Percentiles rank a stretch among this genome's conserved stretches.
phyloP scores from a whole-genome alignment of 2,113 vertebrate species.

The Neolamprologus devosi region DNA sequence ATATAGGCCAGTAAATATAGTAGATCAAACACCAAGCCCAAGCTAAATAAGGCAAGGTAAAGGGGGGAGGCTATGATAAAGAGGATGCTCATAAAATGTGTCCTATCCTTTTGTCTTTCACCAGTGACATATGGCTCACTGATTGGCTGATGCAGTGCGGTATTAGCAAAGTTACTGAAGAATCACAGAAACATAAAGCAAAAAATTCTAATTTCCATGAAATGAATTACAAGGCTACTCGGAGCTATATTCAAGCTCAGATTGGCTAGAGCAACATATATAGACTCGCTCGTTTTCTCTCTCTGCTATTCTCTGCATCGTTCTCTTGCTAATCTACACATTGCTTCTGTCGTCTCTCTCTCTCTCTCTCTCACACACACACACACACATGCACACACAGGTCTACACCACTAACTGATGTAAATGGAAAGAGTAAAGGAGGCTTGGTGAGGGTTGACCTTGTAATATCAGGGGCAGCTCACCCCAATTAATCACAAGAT shows the following conservation, averaged over 20 bases:
- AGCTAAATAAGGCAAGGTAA: background rate
- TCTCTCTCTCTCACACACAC: rapidly evolving
- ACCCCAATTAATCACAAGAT: constrained; percentile 92
- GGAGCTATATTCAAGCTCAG: constrained; percentile 72
- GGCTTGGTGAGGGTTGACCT: constrained; percentile 81
- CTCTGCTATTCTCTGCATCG: background rate
- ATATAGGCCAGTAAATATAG: background rate
- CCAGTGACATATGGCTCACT: constrained; percentile 1
- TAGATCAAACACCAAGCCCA: background rate
- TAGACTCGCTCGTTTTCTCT: constrained; percentile 33
- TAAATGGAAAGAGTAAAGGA: constrained; percentile 86
- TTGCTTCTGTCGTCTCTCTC: background rate
- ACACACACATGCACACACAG: background rate
- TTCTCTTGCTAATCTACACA: background rate
- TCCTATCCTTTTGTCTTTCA: background rate
- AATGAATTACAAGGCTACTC: constrained; percentile 74
- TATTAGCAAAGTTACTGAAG: constrained; percentile 24
- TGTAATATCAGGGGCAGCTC: constrained; percentile 78
- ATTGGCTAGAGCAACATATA: constrained; percentile 40
- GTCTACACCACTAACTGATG: constrained; percentile 78
- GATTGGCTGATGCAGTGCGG: constrained; percentile 39
- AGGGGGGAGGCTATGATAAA: background rate
- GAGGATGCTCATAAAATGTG: background rate
- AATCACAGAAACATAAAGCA: constrained; percentile 13
- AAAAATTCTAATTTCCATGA: constrained; percentile 68